Percentiles rank a stretch among this genome's conserved stretches.
phyloP scores from a whole-genome alignment of 2,113 vertebrate genomes.

The Mungos mungo region DNA sequence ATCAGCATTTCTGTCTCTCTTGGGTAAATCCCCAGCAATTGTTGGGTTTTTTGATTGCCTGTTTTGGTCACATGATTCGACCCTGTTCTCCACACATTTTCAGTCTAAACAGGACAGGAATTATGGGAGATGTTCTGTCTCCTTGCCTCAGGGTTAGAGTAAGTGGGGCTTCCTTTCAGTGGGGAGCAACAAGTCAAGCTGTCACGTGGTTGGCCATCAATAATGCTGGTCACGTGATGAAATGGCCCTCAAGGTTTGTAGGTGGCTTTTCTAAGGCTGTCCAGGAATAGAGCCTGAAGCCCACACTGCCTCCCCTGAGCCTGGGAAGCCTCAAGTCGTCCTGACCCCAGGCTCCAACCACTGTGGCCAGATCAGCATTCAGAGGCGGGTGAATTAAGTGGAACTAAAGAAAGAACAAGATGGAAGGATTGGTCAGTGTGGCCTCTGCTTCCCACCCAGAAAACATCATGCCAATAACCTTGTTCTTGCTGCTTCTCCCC shows the following conservation, averaged over 20 bases:
- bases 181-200: neutral
- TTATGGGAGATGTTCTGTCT: neutral
- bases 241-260: accelerated
- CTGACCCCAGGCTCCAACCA: too few relatives aligned
- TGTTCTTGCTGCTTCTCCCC: neutral
- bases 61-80: neutral
- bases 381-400: too few relatives aligned
- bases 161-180: neutral
- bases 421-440: neutral
- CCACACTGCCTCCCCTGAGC: neutral
- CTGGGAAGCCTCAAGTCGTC: accelerated
- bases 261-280: too few relatives aligned
- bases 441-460: too few relatives aligned
- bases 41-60: neutral
- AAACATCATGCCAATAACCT: accelerated
- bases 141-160: neutral
- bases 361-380: accelerated
- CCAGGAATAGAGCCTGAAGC: accelerated
- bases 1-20: too few relatives aligned
- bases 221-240: accelerated
- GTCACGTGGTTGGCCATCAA: accelerated
- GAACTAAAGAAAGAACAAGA: accelerated
- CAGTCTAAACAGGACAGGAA: neutral
- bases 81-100: neutral
- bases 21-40: too few relatives aligned